Evolutionary conservation across 2,113 vertebrate species (phyloP), one percentile per base, ranked within the genome.

Genomic region (Tupaia chinensis): DNA sequence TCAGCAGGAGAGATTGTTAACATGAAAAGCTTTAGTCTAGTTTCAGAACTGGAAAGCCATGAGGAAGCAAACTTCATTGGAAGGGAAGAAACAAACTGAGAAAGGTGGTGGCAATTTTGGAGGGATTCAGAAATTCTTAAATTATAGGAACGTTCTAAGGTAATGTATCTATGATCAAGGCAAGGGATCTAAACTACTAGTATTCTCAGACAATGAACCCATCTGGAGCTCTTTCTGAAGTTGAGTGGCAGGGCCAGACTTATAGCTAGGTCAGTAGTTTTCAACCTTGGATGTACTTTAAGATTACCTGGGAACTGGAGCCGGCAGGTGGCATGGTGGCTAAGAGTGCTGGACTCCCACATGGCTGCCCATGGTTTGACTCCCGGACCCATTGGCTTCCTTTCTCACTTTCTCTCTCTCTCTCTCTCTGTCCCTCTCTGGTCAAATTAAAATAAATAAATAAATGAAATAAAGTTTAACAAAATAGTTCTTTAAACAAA

Each of bases 261-360:
- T 88, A 17, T 63, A 79, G 85, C 58, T 91, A 96, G 83, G 68
- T 91, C 79, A 93, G 22, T 80, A 34, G n/a, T 80, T 92, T 68
- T 88, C 77, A 94, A 85, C 63, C 27, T 91, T 89, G 53, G 23
- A 74, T 78, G 9, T 95, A 70, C 29, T 56, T 95, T 89, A 93
- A 53, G 22, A 70, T 77, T 85, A 87, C 19, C 9, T 68, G 27
- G 23, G 56, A 29, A 90, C 20, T 32, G 81, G 44, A 44, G 44
- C 44, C 44, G 44, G 44, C 44, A 44, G 44, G 44, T 44, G 44
- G 44, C 44, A 44, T 44, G 44, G 44, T 44, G 44, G 44, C 44
- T 44, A 44, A 44, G 44, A 44, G 44, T 44, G 44, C 44, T 44
- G 44, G 44, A 44, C 44, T 44, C 44, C 44, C 44, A 44, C 44